Evolutionary conservation across 2,888 invertebrate species (phyloP).

Genomic region (Eupithecia dodoneata): DNA sequence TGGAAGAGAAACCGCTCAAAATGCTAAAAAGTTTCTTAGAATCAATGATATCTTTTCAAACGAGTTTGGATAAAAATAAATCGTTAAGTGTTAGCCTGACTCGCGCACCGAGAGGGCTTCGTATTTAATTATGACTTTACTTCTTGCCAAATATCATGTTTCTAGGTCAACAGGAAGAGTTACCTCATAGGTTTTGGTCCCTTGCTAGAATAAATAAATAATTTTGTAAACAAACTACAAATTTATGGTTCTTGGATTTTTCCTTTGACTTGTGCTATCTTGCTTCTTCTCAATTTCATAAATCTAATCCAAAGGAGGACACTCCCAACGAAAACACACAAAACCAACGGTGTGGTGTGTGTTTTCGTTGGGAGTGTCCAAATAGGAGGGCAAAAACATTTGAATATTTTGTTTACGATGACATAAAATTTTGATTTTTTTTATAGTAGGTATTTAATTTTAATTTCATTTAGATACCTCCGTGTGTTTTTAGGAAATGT

Average conservation of each 20-base stretch:
- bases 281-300: neutral
- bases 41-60: conserved; percentile 1
- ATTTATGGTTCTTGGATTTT: neutral
- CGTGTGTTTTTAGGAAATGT: neutral
- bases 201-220: too few relatives aligned
- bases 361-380: neutral
- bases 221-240: too few relatives aligned
- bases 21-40: conserved; percentile 1
- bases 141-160: neutral
- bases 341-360: too few relatives aligned
- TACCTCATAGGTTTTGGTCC: neutral
- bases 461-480: neutral
- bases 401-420: too few relatives aligned
- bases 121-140: neutral
- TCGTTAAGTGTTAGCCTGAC: neutral
- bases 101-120: neutral
- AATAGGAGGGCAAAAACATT: neutral
- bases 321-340: too few relatives aligned
- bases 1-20: neutral
- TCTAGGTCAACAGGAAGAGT: neutral
- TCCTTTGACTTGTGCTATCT: neutral
- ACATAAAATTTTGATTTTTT: neutral
- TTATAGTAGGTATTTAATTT: neutral
- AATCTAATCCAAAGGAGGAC: neutral
- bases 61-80: neutral